phyloP scores from a whole-genome alignment of 2,888 invertebrate genomes.

The Apantesis nais region DNA sequence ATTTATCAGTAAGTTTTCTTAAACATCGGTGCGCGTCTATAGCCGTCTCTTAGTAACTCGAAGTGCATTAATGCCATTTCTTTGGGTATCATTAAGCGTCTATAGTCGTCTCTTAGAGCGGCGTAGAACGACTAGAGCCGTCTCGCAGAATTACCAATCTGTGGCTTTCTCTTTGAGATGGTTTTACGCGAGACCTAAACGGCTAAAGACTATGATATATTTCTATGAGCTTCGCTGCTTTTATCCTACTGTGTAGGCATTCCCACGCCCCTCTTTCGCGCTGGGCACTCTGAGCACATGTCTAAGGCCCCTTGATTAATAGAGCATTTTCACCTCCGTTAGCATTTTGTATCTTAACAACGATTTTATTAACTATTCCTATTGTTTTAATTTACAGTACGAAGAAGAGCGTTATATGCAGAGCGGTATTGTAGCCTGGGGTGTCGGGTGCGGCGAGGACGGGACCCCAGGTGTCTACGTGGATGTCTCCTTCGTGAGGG shows the following conservation, averaged over 20 bases:
- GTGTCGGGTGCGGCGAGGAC: conserved; percentile 90
- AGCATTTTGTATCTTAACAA: not conserved
- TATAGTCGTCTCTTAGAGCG: not conserved
- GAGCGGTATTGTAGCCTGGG: conserved; percentile 92
- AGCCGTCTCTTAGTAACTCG: not conserved
- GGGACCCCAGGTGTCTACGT: conserved; percentile 91
- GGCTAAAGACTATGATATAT: not conserved
- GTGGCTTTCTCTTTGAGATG: not conserved
- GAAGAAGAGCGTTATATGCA: conserved; percentile 67
- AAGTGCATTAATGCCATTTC: not conserved
- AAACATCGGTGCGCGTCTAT: too few relatives aligned
- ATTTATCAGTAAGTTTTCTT: too few relatives aligned
- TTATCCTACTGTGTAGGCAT: not conserved
- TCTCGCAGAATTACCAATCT: not conserved
- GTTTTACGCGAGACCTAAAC: not conserved
- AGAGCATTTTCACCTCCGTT: not conserved
- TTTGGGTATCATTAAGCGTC: not conserved
- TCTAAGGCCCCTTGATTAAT: too few relatives aligned
- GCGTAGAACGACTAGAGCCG: not conserved
- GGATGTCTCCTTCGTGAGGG: conserved; percentile 86
- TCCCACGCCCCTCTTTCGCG: too few relatives aligned
- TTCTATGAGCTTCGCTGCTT: not conserved
- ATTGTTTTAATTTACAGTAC: conserved; percentile 43
- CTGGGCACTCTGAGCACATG: too few relatives aligned
- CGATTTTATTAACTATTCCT: not conserved